phyloP scores from a whole-genome alignment of 2,113 vertebrate genomes.

The Mohoua ochrocephala region DNA sequence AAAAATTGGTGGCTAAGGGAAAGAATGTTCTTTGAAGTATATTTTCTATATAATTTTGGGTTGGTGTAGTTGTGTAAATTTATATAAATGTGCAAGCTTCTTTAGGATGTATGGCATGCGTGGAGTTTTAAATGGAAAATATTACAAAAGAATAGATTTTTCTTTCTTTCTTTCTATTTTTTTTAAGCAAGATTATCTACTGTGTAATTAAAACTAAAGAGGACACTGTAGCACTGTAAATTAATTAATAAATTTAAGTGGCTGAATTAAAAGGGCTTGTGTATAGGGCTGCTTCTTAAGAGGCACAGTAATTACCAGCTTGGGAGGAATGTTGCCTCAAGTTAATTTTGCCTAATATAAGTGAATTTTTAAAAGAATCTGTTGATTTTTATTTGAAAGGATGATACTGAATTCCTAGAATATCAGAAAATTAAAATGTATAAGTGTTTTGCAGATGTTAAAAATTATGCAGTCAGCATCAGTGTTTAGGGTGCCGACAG shows the following conservation, averaged over 20 bases:
- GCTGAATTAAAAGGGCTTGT: constrained; percentile 1
- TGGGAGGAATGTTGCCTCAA: neutral
- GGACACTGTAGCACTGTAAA: neutral
- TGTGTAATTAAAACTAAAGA: neutral
- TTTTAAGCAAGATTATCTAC: neutral
- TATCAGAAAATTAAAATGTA: neutral
- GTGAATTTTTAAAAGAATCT: neutral
- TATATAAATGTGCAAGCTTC: neutral
- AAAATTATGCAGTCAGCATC: neutral
- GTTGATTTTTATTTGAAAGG: neutral
- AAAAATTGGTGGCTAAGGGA: neutral
- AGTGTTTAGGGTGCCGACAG: neutral
- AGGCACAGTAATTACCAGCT: neutral
- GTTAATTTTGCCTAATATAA: constrained; percentile 4
- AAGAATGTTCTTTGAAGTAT: neutral
- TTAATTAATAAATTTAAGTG: constrained; percentile 23
- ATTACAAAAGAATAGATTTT: neutral
- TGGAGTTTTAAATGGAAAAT: neutral
- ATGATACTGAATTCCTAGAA: neutral
- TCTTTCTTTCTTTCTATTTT: neutral
- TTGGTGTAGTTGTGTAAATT: neutral
- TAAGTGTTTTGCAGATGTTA: neutral
- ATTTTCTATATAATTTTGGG: neutral
- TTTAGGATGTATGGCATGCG: neutral
- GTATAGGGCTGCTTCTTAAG: neutral